A percentile compares a stretch with the other conserved stretches of the same genome.
Conservation (phyloP, 2,888 invertebrate species). For the Ctena decussata region DNA sequence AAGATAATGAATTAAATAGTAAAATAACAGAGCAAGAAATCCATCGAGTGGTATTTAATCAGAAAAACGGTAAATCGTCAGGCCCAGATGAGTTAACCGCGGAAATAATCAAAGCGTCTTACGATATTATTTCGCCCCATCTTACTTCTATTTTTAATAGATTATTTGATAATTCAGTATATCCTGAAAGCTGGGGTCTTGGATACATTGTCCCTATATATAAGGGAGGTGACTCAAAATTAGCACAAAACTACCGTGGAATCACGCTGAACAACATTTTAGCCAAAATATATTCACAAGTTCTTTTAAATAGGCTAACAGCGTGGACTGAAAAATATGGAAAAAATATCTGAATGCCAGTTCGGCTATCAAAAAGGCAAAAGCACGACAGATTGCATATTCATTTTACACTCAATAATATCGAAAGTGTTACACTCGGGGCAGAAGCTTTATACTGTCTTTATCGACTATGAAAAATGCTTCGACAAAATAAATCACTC, state of each 20-base stretch:
- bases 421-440: background rate
- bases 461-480: constrained; percentile 19
- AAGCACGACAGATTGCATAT: constrained; percentile 23
- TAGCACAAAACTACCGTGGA: constrained; percentile 13
- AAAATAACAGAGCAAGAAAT: constrained; percentile 13
- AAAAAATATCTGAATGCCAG: no score
- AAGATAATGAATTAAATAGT: background rate
- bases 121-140: constrained; percentile 21
- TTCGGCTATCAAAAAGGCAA: constrained; percentile 30
- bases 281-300: constrained; percentile 30
- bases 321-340: no score
- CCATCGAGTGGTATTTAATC: constrained; percentile 2
- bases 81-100: background rate
- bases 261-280: constrained; percentile 22
- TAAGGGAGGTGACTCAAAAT: constrained; percentile 13
- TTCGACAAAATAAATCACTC: background rate
- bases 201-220: constrained; percentile 38
- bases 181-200: constrained; percentile 27
- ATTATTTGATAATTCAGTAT: constrained; percentile 18
- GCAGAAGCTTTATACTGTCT: constrained; percentile 26
- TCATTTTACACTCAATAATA: constrained; percentile 33
- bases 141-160: constrained; percentile 14
- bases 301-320: constrained; percentile 15
- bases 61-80: constrained; percentile 17
- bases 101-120: constrained; percentile 23